phyloP scores from a whole-genome alignment of 35 echinoderm and acorn worm species.

The Anneissia japonica region DNA sequence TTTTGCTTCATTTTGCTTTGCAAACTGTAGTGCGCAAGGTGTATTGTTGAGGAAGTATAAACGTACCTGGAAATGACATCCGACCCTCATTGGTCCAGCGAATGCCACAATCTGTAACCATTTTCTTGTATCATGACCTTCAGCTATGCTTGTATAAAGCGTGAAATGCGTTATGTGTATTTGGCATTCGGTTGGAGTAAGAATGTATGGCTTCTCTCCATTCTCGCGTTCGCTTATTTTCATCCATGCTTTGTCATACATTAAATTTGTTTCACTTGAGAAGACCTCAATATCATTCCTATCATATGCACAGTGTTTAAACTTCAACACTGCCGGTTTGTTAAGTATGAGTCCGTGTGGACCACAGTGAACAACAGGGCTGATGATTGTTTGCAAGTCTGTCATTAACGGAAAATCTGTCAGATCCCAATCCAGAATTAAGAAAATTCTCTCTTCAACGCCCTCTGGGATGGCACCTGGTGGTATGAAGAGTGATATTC shows the following conservation, averaged over 20 bases:
- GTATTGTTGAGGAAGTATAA: constrained; percentile 85
- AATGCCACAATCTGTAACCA: constrained; percentile 89
- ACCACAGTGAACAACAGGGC: constrained; percentile 82
- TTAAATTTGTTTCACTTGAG: constrained; percentile 73
- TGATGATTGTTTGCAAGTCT: constrained; percentile 58
- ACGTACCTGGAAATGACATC: constrained; percentile 57
- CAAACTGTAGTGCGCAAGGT: constrained; percentile 90
- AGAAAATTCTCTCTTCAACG: constrained; percentile 48
- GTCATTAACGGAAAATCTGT: constrained; percentile 61
- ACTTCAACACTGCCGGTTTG: constrained; percentile 63
- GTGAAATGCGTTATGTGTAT: constrained; percentile 76
- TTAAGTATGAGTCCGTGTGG: constrained; percentile 65
- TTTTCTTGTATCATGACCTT: constrained; percentile 53
- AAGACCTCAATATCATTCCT: constrained; percentile 42
- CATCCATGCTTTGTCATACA: constrained; percentile 62
- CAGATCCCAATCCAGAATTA: constrained; percentile 86
- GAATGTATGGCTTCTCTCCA: constrained; percentile 13
- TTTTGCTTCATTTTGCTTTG: constrained; percentile 60
- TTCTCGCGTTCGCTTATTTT: neutral
- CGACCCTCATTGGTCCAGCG: constrained; percentile 36
- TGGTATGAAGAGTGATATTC: constrained; percentile 78
- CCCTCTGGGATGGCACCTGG: constrained; percentile 65
- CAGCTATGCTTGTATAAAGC: constrained; percentile 75
- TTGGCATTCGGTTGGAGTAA: constrained; percentile 67
- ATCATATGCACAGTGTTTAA: constrained; percentile 78